A percentile compares a stretch with the other conserved stretches of the same genome.
Conservation (phyloP, 1,140 invertebrate genomes). For the Ridgeia piscesae region DNA sequence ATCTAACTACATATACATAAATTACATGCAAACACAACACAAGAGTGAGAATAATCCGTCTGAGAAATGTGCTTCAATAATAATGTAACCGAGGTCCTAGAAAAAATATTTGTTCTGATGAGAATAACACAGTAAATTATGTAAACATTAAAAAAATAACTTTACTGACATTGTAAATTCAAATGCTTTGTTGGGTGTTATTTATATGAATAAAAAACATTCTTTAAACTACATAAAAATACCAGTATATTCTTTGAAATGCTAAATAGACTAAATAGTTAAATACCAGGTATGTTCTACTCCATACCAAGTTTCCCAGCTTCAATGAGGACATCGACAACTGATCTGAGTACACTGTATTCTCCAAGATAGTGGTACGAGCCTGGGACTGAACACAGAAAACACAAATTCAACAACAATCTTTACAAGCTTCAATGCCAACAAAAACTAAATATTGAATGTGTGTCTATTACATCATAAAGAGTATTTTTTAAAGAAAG, state of each 20-base stretch:
- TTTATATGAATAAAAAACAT: neutral
- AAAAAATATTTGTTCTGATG: too few species aligned
- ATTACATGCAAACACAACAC: neutral
- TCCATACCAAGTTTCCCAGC: neutral
- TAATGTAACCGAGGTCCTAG: too few species aligned
- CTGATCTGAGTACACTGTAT: neutral
- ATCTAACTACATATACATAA: neutral
- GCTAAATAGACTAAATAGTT: neutral
- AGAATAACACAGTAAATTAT: too few species aligned
- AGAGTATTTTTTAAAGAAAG: too few species aligned
- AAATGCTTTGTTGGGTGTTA: neutral
- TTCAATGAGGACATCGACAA: constrained; percentile 10
- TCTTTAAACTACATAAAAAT: neutral
- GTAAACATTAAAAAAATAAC: too few species aligned
- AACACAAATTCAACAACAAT: neutral
- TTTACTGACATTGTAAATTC: too few species aligned
- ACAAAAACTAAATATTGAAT: neutral
- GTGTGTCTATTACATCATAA: too few species aligned
- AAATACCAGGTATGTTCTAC: neutral
- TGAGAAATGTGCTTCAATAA: neutral
- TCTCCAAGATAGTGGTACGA: neutral
- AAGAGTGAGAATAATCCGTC: neutral
- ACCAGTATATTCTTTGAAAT: neutral
- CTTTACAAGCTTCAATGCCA: neutral
- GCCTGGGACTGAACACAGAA: neutral